Base-by-base conservation (phyloP, 2,888 invertebrate genomes). In the Drosophila basisetae region DNA sequence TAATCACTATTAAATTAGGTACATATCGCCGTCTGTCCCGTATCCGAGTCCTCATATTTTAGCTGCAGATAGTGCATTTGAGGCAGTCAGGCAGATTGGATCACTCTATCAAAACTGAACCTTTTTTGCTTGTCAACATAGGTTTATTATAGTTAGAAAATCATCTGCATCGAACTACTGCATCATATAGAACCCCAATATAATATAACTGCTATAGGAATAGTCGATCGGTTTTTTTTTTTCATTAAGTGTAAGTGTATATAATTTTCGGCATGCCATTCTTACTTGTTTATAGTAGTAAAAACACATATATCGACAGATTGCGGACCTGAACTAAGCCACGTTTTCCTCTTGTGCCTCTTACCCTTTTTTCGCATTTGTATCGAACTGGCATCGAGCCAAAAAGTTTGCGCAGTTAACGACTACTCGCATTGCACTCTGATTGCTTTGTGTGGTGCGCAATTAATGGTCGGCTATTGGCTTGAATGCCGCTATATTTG, bases 361-460 rank as follows among this genome's bases (percentile, higher is more conserved):
- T 11, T 30, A 2, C 30, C 13, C 13, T 13, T 28, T 7, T 25
- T 35, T 13, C 16, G 22, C 25, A 53, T 25, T 28, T n/a, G 18
- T 18, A 28, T 28, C 22, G 25, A 55, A 25, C 39, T 82, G 76
- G 65, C 77, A 67, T 67, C 62, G 39, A 41, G 73, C 76, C 79
- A 72, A 70, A 75, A 73, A 66, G 63, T 30, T 55, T 49, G 54
- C 53, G 31, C 47, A 25, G 47, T 47, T 47, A 47, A 16, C 47
- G 54, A 30, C 55, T 64, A 41, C 56, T 74, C 77, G 55, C 71
- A 81, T 76, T 75, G 86, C 80, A 76, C 68, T 76, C 76, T 80
- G 89, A 85, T 85, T 85, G 88, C 87, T 82, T 87, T 89, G 73
- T 89, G 85, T 75, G 85, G 84, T 82, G 76, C 73, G 78, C 85